Conservation (phyloP, 2,113 vertebrate species). For the Catagonus wagneri region DNA sequence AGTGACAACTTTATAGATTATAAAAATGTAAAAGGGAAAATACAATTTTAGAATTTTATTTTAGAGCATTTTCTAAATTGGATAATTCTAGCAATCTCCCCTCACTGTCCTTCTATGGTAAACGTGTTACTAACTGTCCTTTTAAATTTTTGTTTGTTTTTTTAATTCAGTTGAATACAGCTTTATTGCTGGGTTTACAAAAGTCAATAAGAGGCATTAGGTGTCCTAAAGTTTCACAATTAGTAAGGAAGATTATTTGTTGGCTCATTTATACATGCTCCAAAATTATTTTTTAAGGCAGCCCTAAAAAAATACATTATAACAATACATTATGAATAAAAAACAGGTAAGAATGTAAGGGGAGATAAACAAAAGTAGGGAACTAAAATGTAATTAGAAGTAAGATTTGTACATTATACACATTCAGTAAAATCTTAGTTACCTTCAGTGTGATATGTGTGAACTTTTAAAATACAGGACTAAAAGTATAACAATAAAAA, state of each 20-base stretch:
- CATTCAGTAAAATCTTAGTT: not conserved
- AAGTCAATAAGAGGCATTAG: not conserved
- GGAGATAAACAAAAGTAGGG: not conserved
- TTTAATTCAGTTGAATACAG: not conserved
- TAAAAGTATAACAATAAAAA: not conserved
- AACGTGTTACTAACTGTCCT: not conserved
- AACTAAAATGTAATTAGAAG: not conserved
- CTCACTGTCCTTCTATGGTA: not conserved
- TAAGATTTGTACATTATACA: not conserved
- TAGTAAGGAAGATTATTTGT: not conserved
- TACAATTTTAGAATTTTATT: not conserved
- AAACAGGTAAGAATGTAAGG: not conserved
- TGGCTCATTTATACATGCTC: not conserved
- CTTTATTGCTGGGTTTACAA: not conserved
- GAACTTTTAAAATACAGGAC: not conserved
- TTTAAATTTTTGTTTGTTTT: not conserved
- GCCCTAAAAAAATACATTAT: not conserved
- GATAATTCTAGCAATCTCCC: not conserved
- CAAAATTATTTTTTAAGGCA: not conserved
- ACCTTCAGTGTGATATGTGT: not conserved
- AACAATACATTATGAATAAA: not conserved
- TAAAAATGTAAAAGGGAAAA: constrained; percentile 14
- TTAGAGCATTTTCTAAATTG: not conserved
- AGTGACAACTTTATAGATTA: not conserved
- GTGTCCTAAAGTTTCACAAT: not conserved